Conservation (phyloP, 2,797 vertebrate genomes). For the Muraenolepis orangiensis region DNA sequence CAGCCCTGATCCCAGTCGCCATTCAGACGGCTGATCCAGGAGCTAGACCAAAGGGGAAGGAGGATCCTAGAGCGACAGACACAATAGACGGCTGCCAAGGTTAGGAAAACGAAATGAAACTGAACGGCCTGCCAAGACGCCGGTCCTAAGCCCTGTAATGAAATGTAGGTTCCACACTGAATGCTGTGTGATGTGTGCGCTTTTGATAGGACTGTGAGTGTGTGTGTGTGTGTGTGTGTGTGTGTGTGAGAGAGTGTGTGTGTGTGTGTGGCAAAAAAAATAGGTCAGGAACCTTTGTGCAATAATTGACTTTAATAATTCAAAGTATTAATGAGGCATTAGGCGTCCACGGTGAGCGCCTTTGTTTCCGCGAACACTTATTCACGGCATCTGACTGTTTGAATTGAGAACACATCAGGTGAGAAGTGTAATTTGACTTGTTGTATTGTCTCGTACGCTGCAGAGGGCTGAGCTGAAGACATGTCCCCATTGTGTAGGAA, state of each 20-base stretch:
- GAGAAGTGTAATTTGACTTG: slow-evolving; percentile 56
- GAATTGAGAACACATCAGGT: slow-evolving; percentile 58
- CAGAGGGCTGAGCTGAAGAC: slow-evolving; percentile 23
- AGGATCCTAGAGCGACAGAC: slow-evolving; percentile 41
- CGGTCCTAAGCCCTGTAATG: slow-evolving; percentile 8
- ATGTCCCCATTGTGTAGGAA: slow-evolving; percentile 27
- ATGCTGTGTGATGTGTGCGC: slow-evolving; percentile 34
- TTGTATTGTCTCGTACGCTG: slow-evolving; percentile 38
- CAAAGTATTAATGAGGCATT: slow-evolving; percentile 72
- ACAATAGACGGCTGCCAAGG: slow-evolving; percentile 16
- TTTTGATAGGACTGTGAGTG: slow-evolving; percentile 61
- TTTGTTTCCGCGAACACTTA: slow-evolving; percentile 68
- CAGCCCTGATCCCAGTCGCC: slow-evolving; percentile 75
- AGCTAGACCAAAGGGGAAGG: slow-evolving; percentile 40
- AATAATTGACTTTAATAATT: slow-evolving; percentile 80
- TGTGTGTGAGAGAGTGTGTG: slow-evolving; percentile 54
- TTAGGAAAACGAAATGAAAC: slow-evolving; percentile 26
- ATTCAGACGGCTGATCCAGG: slow-evolving; percentile 61
- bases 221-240: slow-evolving; percentile 31
- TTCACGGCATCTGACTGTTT: slow-evolving; percentile 66
- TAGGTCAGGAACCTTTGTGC: slow-evolving; percentile 68
- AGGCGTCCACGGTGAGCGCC: slow-evolving; percentile 53
- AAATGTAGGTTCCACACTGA: slow-evolving; percentile 26
- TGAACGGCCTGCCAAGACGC: slow-evolving; percentile 21
- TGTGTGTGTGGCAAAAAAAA: slow-evolving; percentile 50